These are phyloP conservation scores for Drosophila emarginata DNA, from an alignment of 2,888 invertebrate species.

Conservation along the genomic window DNA sequence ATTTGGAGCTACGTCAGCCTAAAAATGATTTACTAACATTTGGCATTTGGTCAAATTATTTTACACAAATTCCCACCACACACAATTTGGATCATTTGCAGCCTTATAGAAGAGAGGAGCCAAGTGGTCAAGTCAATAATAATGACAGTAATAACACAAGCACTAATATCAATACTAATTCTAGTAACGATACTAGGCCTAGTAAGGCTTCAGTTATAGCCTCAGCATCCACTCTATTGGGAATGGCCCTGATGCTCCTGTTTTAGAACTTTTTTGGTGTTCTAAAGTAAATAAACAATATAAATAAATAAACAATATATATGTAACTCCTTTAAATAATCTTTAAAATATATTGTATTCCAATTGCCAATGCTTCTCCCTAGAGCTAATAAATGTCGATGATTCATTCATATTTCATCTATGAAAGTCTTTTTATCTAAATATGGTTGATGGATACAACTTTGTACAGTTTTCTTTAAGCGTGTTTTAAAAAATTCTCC, in stretches of 20 bases:
- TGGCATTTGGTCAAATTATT: slow-evolving; percentile 80
- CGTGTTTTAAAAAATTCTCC: neutral
- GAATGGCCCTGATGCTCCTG: neutral
- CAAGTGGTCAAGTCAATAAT: neutral
- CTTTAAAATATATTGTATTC: too few species aligned
- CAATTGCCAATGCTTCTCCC: too few species aligned
- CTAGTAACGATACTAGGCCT: neutral
- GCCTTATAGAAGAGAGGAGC: slow-evolving; percentile 10
- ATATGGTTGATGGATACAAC: too few species aligned
- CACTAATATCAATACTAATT: neutral
- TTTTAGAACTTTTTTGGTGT: too few species aligned
- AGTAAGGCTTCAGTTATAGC: neutral
- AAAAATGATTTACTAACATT: slow-evolving; percentile 79
- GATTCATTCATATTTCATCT: too few species aligned
- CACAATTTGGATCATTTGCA: slow-evolving; percentile 69
- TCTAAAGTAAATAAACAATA: neutral
- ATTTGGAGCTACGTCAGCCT: slow-evolving; percentile 46
- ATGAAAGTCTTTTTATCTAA: too few species aligned
- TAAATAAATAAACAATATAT: too few species aligned
- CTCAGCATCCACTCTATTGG: neutral
- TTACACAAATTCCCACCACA: slow-evolving; percentile 37
- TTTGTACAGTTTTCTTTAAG: too few species aligned
- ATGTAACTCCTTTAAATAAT: too few species aligned
- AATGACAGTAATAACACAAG: too few species aligned
- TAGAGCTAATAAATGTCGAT: too few species aligned